These are phyloP conservation scores for Halichondria panicea DNA, from an alignment of 37 sponge, comb jelly and placozoan species.

Conservation along the genomic window DNA sequence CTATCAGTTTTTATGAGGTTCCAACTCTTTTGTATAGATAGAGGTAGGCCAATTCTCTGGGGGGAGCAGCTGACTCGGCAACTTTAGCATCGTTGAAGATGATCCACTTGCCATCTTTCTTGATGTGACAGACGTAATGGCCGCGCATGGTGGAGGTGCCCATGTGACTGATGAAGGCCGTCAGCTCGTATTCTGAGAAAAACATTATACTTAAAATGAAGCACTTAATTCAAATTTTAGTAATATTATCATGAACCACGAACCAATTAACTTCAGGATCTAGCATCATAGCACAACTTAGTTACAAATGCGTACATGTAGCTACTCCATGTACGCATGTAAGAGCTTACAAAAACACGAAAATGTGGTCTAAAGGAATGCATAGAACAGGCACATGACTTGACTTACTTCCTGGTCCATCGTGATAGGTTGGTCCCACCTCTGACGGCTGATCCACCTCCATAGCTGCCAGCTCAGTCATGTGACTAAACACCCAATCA, in stretches of 20 bases:
- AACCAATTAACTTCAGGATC: background rate
- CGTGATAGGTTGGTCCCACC: constrained; percentile 9
- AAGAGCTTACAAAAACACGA: background rate
- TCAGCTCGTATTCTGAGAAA: constrained; percentile 63
- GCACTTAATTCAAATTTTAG: background rate
- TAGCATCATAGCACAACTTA: no score
- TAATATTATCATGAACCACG: no score
- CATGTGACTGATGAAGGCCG: constrained; percentile 93
- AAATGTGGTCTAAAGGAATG: no score
- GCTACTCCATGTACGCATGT: background rate
- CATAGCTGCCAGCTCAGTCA: constrained; percentile 66
- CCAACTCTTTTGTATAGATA: constrained; percentile 85
- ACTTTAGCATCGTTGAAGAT: constrained; percentile 94
- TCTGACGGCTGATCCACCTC: constrained; percentile 27
- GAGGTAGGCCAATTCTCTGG: constrained; percentile 81
- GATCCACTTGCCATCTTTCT: constrained; percentile 84
- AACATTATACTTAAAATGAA: background rate
- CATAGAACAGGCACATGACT: no score
- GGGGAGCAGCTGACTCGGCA: constrained; percentile 76
- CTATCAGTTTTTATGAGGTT: no score
- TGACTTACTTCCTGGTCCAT: constrained; percentile 73
- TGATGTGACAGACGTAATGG: constrained; percentile 92
- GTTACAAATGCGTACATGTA: no score
- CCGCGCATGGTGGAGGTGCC: constrained; percentile 88
- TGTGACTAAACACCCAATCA: constrained; percentile 92